Evolutionary conservation across 2,888 invertebrate species (phyloP).

Genomic region (Drosophila melanosoma): DNA sequence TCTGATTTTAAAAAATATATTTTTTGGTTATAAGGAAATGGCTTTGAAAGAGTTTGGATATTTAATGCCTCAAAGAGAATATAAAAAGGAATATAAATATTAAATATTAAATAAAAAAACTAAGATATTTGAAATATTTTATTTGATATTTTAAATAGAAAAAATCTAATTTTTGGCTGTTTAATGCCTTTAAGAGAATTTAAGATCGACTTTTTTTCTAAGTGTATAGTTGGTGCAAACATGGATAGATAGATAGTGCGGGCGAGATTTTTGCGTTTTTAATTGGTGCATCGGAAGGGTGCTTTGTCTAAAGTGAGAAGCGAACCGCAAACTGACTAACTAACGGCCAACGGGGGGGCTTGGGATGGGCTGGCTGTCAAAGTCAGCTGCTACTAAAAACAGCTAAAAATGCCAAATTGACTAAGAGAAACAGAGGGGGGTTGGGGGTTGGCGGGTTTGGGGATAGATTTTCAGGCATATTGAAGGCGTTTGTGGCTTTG

Average conservation of each 20-base stretch:
- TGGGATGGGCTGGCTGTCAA: constrained; percentile 58
- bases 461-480: constrained; percentile 46
- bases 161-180: too few species aligned
- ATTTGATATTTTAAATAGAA: too few species aligned
- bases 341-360: constrained; percentile 62
- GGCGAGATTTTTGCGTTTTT: constrained; percentile 43
- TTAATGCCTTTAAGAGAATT: not conserved
- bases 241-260: not conserved
- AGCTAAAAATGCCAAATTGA: constrained; percentile 72
- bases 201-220: not conserved
- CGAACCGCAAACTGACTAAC: constrained; percentile 80
- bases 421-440: constrained; percentile 25
- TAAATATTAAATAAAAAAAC: too few species aligned
- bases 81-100: too few species aligned
- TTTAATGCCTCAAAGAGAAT: too few species aligned
- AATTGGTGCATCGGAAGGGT: constrained; percentile 57
- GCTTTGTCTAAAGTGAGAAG: constrained; percentile 47
- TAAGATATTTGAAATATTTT: too few species aligned
- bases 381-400: constrained; percentile 70
- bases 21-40: not conserved
- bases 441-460: constrained; percentile 7
- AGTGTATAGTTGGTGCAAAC: not conserved
- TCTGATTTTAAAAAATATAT: not conserved
- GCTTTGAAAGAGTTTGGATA: too few species aligned
- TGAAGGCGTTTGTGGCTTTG: constrained; percentile 74